Base-by-base conservation (phyloP, 2,113 vertebrate species). In the Garra rufa region DNA sequence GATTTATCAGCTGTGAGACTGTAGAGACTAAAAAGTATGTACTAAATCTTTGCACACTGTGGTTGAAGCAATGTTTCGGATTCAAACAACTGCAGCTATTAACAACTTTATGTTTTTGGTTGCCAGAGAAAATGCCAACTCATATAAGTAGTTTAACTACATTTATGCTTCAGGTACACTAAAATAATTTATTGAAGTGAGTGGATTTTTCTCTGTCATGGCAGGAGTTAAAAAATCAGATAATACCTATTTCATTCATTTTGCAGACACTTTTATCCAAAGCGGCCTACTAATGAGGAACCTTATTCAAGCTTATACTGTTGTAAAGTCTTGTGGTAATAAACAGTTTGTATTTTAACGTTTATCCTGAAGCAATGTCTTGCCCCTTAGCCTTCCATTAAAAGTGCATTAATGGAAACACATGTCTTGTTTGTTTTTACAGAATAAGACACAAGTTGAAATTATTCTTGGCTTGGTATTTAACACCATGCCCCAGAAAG, bases 381-480 rank as follows among this genome's bases (percentile, higher is more conserved):
- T n/a, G 21, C 11, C 19, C 7, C 21, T 61, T 43, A 46, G 76
- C 26, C 55, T 19, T 61, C n/a, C 38, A 26, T 61, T 41, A 1
- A 30, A 80, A 63, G 3, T 67, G 9, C 43, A 80, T 65, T 67
- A 30, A 63, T 80, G 10, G 48, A 65, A 80, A 80, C 11, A 0
- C 14, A 48, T 19, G 24, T 80, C 59, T 26, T 80, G 59, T 67
- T 80, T 67, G 59, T 44, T 79, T 79, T 46, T 77, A 41, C 21
- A 57, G 14, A 55, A 9, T 13, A 3, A 8, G 17, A 1, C 9
- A 46, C 6, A 26, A 43, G 7, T 46, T 63, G 0, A 80, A 46
- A 80, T 26, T 0, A 8, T 48, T 65, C 48, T 63, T 65, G 10
- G 13, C 17, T 21, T 41, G 30, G 34, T n/a, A 41, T 41, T 80